Base-by-base conservation (phyloP, 1,140 invertebrate genomes). In the Microplitis mediator region DNA sequence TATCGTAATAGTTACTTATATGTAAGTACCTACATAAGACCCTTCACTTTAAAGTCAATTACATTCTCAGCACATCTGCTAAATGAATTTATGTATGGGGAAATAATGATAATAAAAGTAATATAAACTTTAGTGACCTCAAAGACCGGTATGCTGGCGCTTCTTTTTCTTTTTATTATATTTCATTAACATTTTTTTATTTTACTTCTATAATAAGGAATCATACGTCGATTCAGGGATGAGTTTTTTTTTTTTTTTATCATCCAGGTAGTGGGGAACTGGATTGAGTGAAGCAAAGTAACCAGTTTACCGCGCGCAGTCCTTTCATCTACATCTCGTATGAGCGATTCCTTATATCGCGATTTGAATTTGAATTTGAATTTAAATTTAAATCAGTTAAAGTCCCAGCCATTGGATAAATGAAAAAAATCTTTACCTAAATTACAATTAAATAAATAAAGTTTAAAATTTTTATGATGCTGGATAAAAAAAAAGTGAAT, bases 261-360 rank as follows among this genome's bases (percentile, higher is more conserved):
- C 31, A 4, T 13, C 54, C 54, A 58, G 62, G 58, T 63, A 56
- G 70, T 72, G 70, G 70, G 70, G 70, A 72, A 65, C 51, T 66
- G 58, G 62, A 66, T 66, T 72, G 45, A 45, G 70, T 63, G 32
- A 36, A 35, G 45, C 66, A 60, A 65, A 66, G 52, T 35, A 72
- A 72, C 70, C 70, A 72, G 70, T 72, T 72, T 72, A 72, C 45
- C 52, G 63, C 36, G 31, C 51, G 62, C 52, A 71, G 62, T 66
- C 51, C 70, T 66, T 54, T 36, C 62, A 66, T 56, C 52, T 51
- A 36, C 52, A 58, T 39, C 54, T 67, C 50, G 69, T 50, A 16
- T 36, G 62, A 51, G 60, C n/a, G 34, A 16, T 34, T 61, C 51
- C 36, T 8, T 56, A 54, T 13, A 54, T 32, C 8, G 11, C n/a